These are phyloP conservation scores for Allygus modestus DNA, from an alignment of 2,888 invertebrate genomes.

Conservation along the genomic window DNA sequence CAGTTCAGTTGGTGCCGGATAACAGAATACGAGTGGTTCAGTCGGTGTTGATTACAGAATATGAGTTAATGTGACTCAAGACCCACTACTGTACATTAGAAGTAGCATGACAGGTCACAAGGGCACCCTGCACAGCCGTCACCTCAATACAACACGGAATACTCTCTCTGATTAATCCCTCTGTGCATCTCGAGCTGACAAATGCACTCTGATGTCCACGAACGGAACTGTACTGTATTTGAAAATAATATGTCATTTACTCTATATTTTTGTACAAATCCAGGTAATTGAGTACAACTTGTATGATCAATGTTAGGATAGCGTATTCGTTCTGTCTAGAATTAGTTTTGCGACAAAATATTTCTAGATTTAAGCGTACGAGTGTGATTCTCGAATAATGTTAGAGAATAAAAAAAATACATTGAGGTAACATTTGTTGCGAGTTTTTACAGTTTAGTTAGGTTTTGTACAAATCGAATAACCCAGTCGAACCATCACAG, in stretches of 20 bases:
- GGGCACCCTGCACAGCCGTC: too few species aligned
- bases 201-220: too few species aligned
- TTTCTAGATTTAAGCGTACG: neutral
- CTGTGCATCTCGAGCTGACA: too few species aligned
- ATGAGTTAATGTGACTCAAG: too few species aligned
- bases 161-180: too few species aligned
- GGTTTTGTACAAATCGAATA: neutral
- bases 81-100: too few species aligned
- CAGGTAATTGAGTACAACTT: neutral
- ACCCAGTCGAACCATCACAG: neutral
- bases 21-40: too few species aligned
- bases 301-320: neutral
- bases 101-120: too few species aligned
- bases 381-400: neutral
- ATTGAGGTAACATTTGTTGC: neutral
- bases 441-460: neutral
- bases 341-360: neutral
- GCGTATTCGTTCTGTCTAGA: neutral
- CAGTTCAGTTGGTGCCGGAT: too few species aligned
- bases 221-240: neutral
- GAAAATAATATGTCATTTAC: neutral
- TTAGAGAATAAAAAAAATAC: slow-evolving; percentile 12
- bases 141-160: too few species aligned
- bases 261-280: neutral
- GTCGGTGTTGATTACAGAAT: too few species aligned